Conservation (phyloP, 2,797 vertebrate genomes). For the Hephaestus fuliginosus region DNA sequence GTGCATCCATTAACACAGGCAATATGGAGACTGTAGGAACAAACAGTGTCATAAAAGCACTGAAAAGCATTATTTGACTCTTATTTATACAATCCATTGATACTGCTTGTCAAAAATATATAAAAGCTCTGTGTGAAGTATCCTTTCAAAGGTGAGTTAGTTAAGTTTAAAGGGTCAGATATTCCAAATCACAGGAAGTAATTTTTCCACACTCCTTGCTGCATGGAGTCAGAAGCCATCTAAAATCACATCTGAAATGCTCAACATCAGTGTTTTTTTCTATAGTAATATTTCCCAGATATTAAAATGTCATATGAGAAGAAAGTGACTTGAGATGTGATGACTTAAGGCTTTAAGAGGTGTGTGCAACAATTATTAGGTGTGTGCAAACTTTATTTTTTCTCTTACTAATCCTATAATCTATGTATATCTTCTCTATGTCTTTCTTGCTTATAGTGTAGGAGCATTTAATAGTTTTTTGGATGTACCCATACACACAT, state of each 20-base stretch:
- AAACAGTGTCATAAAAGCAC: background rate
- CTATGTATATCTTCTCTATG: background rate
- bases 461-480: background rate
- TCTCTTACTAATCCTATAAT: background rate
- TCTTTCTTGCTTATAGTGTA: background rate
- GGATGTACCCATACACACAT: background rate
- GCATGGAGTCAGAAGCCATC: background rate
- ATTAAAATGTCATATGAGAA: background rate
- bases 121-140: too few relatives aligned
- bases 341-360: background rate
- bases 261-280: background rate
- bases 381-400: background rate
- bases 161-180: background rate
- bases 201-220: background rate
- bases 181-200: background rate
- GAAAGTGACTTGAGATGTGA: background rate
- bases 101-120: too few relatives aligned
- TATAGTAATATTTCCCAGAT: background rate
- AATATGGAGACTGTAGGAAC: background rate
- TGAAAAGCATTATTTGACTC: too few relatives aligned
- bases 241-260: background rate
- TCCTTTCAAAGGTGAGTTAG: background rate
- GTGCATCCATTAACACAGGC: background rate
- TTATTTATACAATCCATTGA: too few relatives aligned
- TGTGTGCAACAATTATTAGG: background rate